phyloP scores from a whole-genome alignment of 2,113 vertebrate species.

The Orycteropus afer region DNA sequence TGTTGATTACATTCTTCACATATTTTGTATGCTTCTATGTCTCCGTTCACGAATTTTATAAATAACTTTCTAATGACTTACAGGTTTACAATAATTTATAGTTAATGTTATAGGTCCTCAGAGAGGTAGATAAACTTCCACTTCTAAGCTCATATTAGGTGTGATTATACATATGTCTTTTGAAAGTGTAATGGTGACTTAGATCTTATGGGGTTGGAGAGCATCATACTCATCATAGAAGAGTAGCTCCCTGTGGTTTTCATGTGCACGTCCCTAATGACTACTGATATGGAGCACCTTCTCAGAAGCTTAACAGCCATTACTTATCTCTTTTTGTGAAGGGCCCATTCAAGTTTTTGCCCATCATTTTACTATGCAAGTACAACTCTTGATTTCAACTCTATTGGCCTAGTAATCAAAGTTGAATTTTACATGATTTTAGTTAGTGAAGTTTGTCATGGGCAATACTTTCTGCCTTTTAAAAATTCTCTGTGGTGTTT shows the following conservation, averaged over 20 bases:
- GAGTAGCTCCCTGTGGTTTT: background rate
- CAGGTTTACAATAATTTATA: background rate
- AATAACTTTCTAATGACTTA: background rate
- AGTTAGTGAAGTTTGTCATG: background rate
- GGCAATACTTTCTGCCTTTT: background rate
- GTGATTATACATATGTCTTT: background rate
- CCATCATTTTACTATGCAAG: slow-evolving; percentile 13
- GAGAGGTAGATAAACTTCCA: too few relatives aligned
- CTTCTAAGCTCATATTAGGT: too few relatives aligned
- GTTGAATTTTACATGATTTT: slow-evolving; percentile 42
- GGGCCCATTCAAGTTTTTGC: background rate
- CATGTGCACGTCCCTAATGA: background rate
- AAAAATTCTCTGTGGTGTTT: background rate
- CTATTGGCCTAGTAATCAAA: background rate
- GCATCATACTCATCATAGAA: background rate
- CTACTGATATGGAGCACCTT: background rate
- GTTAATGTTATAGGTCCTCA: too few relatives aligned
- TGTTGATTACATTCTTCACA: background rate
- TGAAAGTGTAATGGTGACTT: background rate
- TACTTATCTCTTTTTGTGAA: background rate
- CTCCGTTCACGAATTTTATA: background rate
- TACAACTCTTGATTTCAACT: slow-evolving; percentile 13
- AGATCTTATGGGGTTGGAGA: background rate
- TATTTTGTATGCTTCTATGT: background rate
- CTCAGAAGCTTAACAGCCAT: background rate